A percentile compares a stretch with the other conserved stretches of the same genome.
phyloP scores from a whole-genome alignment of 2,888 invertebrate species.

The Troglohyphantes excavatus region DNA sequence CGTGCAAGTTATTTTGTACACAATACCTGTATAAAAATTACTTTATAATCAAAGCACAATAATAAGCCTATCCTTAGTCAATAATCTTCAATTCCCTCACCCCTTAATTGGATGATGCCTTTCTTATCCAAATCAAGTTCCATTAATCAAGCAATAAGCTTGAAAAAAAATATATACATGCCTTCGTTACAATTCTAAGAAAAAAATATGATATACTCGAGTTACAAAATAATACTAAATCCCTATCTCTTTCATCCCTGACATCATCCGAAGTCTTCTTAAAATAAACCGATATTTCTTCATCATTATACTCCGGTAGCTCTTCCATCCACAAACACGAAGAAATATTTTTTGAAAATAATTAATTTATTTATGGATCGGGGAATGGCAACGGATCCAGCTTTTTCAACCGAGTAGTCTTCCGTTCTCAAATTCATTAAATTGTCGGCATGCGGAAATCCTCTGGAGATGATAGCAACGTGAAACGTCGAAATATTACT shows the following conservation, averaged over 20 bases:
- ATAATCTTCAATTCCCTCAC: no score
- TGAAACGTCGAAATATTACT: not conserved
- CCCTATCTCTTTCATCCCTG: not conserved
- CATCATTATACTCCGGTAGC: not conserved
- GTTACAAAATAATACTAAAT: not conserved
- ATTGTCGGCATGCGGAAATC: not conserved
- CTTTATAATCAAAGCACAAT: no score
- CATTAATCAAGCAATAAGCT: no score
- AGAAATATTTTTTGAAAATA: not conserved
- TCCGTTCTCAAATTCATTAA: slow-evolving; percentile 1
- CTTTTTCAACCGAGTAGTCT: not conserved
- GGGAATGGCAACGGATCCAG: not conserved
- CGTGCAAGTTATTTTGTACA: no score
- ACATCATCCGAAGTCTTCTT: not conserved
- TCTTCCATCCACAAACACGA: not conserved
- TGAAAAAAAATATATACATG: no score
- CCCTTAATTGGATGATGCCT: no score
- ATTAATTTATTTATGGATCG: not conserved
- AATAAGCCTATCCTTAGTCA: no score
- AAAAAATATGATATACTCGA: no score
- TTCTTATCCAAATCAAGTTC: no score
- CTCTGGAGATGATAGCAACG: not conserved
- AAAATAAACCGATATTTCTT: not conserved
- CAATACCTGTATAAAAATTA: no score
- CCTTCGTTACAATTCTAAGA: no score